Evolutionary conservation across 1,140 invertebrate species (phyloP).

Genomic region (Globodera rostochiensis): DNA sequence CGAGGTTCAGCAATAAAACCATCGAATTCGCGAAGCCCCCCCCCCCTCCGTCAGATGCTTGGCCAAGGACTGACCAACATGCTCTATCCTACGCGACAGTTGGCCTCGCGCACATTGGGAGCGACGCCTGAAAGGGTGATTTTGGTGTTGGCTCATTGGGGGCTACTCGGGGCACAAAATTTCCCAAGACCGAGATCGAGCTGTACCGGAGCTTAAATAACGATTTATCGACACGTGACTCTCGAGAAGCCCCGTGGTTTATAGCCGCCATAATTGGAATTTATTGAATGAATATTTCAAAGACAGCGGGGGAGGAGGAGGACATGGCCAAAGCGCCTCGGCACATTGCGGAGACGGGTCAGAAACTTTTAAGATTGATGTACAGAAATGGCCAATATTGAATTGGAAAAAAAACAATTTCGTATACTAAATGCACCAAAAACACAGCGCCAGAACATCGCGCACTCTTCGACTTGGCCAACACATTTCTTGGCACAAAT

Average conservation of each 20-base stretch:
- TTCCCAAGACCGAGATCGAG: too few species aligned
- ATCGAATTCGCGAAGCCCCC: neutral
- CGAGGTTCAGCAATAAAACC: neutral
- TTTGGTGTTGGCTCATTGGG: too few species aligned
- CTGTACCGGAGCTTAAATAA: too few species aligned
- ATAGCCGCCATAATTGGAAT: conserved; percentile 1
- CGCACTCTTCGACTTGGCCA: conserved; percentile 47
- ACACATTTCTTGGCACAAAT: conserved; percentile 39
- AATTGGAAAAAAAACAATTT: too few species aligned
- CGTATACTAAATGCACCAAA: neutral
- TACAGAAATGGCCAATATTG: too few species aligned
- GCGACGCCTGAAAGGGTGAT: conserved; percentile 4
- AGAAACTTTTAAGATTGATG: too few species aligned
- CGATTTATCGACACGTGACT: too few species aligned
- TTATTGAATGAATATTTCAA: neutral
- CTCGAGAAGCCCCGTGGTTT: neutral
- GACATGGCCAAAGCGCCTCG: conserved; percentile 25
- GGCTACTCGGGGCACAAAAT: too few species aligned
- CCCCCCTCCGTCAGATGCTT: conserved; percentile 33
- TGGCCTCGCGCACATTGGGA: conserved; percentile 19
- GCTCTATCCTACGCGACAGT: conserved; percentile 49
- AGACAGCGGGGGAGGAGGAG: conserved; percentile 10
- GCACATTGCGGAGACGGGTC: neutral
- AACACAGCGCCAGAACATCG: conserved; percentile 13
- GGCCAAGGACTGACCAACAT: conserved; percentile 50